phyloP scores from a whole-genome alignment of 2,888 invertebrate species.

The Elegia similella region DNA sequence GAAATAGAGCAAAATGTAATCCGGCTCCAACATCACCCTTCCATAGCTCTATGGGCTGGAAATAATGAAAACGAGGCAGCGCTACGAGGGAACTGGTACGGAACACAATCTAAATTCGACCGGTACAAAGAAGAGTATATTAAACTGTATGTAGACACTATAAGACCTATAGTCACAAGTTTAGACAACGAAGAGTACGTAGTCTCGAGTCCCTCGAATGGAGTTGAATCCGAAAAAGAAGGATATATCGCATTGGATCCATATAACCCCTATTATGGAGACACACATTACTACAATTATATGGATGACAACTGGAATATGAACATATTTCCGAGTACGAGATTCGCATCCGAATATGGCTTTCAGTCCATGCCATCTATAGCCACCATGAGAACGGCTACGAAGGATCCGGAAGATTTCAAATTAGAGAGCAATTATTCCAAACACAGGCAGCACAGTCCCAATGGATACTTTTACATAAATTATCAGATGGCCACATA shows the following conservation, averaged over 20 bases:
- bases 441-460: slow-evolving; percentile 93
- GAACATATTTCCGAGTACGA: slow-evolving; percentile 87
- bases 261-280: slow-evolving; percentile 90
- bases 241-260: slow-evolving; percentile 91
- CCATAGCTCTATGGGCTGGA: slow-evolving; percentile 94
- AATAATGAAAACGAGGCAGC: slow-evolving; percentile 99
- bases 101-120: slow-evolving; percentile 69
- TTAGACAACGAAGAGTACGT: slow-evolving; percentile 84
- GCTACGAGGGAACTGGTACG: slow-evolving; percentile 90
- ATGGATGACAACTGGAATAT: slow-evolving; percentile 90
- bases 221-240: slow-evolving; percentile 85
- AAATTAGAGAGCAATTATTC: slow-evolving; percentile 82
- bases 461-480: slow-evolving; percentile 85
- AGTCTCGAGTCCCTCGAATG: slow-evolving; percentile 96
- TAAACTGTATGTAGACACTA: slow-evolving; percentile 89
- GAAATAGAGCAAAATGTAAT: slow-evolving; percentile 92
- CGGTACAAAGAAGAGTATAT: slow-evolving; percentile 89
- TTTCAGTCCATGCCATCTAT: slow-evolving; percentile 93
- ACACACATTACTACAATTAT: slow-evolving; percentile 96
- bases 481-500: slow-evolving; percentile 82
- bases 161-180: slow-evolving; percentile 86
- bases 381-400: slow-evolving; percentile 84
- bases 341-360: slow-evolving; percentile 98
- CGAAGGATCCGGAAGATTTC: slow-evolving; percentile 75
- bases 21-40: slow-evolving; percentile 92